Base-by-base conservation (phyloP, 2,113 vertebrate species). In the Syngnathoides biaculeatus region DNA sequence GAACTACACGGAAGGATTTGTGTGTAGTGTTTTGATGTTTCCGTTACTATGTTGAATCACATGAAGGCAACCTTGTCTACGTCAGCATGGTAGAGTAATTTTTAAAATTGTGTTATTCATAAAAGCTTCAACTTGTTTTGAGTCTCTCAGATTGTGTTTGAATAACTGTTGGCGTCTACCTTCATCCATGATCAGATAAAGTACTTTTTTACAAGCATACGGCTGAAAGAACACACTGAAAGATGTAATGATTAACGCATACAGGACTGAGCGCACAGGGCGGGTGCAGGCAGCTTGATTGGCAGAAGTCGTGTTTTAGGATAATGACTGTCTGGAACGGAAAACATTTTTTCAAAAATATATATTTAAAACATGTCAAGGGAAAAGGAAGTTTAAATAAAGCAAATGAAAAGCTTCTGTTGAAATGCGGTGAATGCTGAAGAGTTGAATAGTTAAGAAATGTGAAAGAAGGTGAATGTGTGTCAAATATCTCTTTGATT, bases 171-270 rank as follows among this genome's bases (percentile, higher is more conserved):
- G 22, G 47, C 47, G 12, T 38, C 24, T 19, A 42, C 2, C 0
- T 55, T 64, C 48, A 5, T 47, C 30, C 2, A 3, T 62, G 48
- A 53, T 63, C 50, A 67, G 71, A 74, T 26, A 19, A 19, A 67
- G 39, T 22, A 24, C 61, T 69, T 69, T 74, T 81, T 72, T 59
- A 84, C 43, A 68, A 39, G 9, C 15, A 40, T 50, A 61, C 19
- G 47, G 47, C 67, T 45, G 45, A 60, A 63, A 24, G 20, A 65
- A 30, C 35, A 75, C 70, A 78, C 59, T 68, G 58, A 69, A 67
- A 67, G 13, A 66, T 72, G 64, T 57, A 86, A 87, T 89, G 69
- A 84, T 87, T 86, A 89, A 86, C 82, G 1, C n/a, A 7, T 17
- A 61, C 57, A 66, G 63, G 45, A 69, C 60, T 64, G 57, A 38